Percentiles rank a stretch among this genome's conserved stretches.
Conservation (phyloP, 2,888 invertebrate genomes). For the Entomobrya multifasciata region DNA sequence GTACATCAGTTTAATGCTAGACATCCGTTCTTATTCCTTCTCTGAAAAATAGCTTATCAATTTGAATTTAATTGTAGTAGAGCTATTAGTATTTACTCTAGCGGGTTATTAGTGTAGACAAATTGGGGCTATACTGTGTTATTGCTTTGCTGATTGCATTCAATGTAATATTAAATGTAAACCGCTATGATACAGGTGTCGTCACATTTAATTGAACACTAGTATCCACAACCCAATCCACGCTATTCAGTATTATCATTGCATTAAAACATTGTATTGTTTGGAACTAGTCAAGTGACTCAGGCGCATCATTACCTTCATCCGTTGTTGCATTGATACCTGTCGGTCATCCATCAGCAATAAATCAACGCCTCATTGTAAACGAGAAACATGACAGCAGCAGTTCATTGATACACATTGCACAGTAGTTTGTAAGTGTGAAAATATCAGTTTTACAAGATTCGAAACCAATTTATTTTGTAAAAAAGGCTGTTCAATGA, state of each 20-base stretch:
- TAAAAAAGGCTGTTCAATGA: too few relatives aligned
- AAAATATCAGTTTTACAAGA: background rate
- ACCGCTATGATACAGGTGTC: background rate
- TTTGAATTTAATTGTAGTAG: background rate
- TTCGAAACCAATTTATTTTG: too few relatives aligned
- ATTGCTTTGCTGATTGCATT: too few relatives aligned
- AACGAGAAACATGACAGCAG: background rate
- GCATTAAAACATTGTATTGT: background rate
- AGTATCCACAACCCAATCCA: background rate
- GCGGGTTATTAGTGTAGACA: background rate
- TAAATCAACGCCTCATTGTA: background rate
- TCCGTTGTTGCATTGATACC: background rate
- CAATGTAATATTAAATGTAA: background rate
- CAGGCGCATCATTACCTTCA: background rate
- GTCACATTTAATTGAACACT: conserved; percentile 16
- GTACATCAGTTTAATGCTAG: background rate
- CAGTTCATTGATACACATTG: too few relatives aligned
- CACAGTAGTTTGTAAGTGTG: too few relatives aligned
- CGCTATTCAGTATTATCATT: background rate
- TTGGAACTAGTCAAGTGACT: conserved; percentile 10
- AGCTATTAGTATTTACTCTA: too few relatives aligned
- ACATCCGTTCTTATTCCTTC: conserved; percentile 13
- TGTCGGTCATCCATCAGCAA: background rate
- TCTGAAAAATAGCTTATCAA: background rate
- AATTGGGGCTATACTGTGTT: background rate